Conservation (phyloP, 2,113 vertebrate species). For the Empidonax traillii region DNA sequence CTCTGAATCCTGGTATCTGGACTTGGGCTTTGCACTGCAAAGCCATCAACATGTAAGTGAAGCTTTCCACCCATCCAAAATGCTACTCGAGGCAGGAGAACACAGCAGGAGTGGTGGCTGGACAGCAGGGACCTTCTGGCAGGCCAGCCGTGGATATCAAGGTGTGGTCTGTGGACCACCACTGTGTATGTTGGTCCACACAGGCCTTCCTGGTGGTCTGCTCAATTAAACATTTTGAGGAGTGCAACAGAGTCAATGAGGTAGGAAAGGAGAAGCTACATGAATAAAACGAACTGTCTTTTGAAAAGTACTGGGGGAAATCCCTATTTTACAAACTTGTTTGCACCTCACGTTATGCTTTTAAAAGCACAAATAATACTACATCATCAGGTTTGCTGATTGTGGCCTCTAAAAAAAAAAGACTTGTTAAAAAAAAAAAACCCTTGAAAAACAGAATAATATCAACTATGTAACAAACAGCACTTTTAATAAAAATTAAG, state of each 20-base stretch:
- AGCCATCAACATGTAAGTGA: neutral
- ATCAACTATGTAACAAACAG: neutral
- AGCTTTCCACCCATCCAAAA: neutral
- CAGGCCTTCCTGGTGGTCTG: conserved; percentile 37
- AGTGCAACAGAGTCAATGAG: neutral
- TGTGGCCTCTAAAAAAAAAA: neutral
- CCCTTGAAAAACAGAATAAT: neutral
- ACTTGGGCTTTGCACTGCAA: neutral
- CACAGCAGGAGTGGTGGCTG: fast-evolving
- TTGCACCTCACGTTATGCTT: neutral
- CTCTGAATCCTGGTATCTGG: neutral
- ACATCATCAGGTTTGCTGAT: neutral
- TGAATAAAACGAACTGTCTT: neutral
- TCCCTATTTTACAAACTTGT: neutral
- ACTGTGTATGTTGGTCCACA: neutral
- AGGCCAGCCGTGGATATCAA: neutral
- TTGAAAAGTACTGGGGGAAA: neutral
- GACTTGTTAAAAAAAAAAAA: neutral
- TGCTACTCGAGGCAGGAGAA: neutral
- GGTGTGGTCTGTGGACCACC: conserved; percentile 53
- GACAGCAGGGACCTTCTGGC: neutral
- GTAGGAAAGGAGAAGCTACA: neutral
- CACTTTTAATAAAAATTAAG: neutral
- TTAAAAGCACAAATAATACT: neutral
- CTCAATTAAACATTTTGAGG: neutral